A percentile compares a stretch with the other conserved stretches of the same genome.
Conservation (phyloP, 2,113 vertebrate genomes). For the Jacana jacana region DNA sequence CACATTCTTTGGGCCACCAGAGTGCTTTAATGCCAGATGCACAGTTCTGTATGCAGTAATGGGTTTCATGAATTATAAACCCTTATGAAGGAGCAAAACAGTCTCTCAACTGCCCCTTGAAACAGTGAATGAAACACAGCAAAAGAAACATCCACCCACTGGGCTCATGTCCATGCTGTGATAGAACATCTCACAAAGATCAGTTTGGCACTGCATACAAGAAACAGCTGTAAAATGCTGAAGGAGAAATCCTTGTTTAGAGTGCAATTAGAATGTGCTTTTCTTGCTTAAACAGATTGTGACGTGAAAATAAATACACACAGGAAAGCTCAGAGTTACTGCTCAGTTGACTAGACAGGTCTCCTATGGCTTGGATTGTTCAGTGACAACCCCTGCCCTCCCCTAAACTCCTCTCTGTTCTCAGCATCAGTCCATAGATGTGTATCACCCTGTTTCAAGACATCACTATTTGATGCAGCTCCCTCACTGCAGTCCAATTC, state of each 20-base stretch:
- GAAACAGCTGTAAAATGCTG: constrained; percentile 57
- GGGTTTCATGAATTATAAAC: constrained; percentile 31
- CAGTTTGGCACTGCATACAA: constrained; percentile 41
- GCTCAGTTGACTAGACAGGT: constrained; percentile 68
- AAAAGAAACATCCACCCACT: constrained; percentile 3
- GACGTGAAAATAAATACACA: constrained; percentile 75
- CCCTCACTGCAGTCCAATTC: background rate
- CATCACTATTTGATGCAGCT: background rate
- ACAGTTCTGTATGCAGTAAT: background rate
- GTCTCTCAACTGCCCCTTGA: constrained; percentile 15
- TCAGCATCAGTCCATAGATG: background rate
- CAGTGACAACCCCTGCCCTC: background rate
- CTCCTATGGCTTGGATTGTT: constrained; percentile 72
- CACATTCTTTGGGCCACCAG: background rate
- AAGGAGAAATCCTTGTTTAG: constrained; percentile 69
- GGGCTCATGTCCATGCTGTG: constrained; percentile 20
- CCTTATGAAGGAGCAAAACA: constrained; percentile 34
- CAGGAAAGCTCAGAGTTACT: constrained; percentile 58
- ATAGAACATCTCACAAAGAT: constrained; percentile 50
- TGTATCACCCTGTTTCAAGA: background rate
- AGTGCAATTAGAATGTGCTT: constrained; percentile 77
- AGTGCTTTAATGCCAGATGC: constrained; percentile 15
- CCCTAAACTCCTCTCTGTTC: background rate
- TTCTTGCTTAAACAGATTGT: constrained; percentile 78
- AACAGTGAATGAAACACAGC: constrained; percentile 17